These are phyloP conservation scores for Diarsia mendica DNA, from an alignment of 2,888 invertebrate genomes.

Conservation along the genomic window DNA sequence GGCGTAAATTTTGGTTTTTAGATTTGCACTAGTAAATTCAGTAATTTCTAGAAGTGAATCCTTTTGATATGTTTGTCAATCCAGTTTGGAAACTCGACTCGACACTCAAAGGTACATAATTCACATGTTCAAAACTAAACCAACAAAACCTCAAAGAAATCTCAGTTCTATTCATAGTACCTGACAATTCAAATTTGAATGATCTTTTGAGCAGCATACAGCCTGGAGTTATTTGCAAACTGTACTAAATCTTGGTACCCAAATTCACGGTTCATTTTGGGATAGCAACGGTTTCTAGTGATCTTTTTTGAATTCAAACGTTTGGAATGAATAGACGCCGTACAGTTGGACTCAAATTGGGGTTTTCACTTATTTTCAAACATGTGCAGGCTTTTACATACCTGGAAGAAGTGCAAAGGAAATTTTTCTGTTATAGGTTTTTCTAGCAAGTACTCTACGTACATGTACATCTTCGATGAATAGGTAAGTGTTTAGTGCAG, in stretches of 20 bases:
- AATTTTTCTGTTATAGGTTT: neutral
- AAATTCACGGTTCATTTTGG: conserved; percentile 49
- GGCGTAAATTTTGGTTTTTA: neutral
- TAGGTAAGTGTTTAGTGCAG: neutral
- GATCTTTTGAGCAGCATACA: conserved; percentile 19
- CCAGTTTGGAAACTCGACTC: conserved; percentile 55
- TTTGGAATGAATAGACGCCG: conserved; percentile 60
- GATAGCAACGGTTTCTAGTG: conserved; percentile 29
- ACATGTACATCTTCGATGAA: neutral
- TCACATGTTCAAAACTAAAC: conserved; percentile 57
- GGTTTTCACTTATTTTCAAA: conserved; percentile 57
- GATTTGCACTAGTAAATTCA: neutral
- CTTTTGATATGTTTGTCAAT: conserved; percentile 61
- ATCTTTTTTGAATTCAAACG: conserved; percentile 60
- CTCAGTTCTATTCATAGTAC: conserved; percentile 20
- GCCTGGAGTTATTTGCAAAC: conserved; percentile 41
- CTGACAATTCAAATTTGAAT: conserved; percentile 30
- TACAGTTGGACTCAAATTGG: conserved; percentile 53
- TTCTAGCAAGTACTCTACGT: neutral
- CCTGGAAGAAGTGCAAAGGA: conserved; percentile 15
- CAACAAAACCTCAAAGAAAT: conserved; percentile 2
- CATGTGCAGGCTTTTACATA: conserved; percentile 41
- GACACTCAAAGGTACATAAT: conserved; percentile 64
- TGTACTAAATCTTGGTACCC: conserved; percentile 45
- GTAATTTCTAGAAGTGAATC: conserved; percentile 35